These are phyloP conservation scores for Notamacropus eugenii DNA, from an alignment of 2,797 vertebrate genomes.

Conservation along the genomic window DNA sequence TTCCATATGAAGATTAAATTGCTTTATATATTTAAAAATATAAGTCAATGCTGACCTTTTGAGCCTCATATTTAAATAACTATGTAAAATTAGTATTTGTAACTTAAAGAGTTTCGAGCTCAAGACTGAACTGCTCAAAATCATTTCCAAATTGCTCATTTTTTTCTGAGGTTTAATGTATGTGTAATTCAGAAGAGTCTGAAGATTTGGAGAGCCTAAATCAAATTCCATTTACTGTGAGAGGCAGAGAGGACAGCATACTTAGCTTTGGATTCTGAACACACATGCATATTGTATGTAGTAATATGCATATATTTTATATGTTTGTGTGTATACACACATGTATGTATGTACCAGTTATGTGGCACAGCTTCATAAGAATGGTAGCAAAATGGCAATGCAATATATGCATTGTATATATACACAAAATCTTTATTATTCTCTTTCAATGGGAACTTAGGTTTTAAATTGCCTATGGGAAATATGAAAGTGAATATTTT, in stretches of 20 bases:
- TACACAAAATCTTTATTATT: background rate
- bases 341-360: background rate
- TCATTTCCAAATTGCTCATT: background rate
- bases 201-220: background rate
- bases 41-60: background rate
- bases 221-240: background rate
- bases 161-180: background rate
- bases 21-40: background rate
- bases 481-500: background rate
- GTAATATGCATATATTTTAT: background rate
- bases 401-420: background rate
- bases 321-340: background rate
- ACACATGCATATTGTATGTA: background rate
- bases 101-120: background rate
- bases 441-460: background rate
- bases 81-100: background rate
- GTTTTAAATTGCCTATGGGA: conserved; percentile 27
- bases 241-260: background rate
- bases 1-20: background rate
- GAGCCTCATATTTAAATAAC: background rate
- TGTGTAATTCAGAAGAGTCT: background rate
- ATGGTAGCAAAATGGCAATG: background rate
- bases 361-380: background rate
- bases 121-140: background rate
- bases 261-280: background rate